A percentile compares a stretch with the other conserved stretches of the same genome.
phyloP scores from a whole-genome alignment of 2,113 vertebrate genomes.

The Drymodes brunneopygia region DNA sequence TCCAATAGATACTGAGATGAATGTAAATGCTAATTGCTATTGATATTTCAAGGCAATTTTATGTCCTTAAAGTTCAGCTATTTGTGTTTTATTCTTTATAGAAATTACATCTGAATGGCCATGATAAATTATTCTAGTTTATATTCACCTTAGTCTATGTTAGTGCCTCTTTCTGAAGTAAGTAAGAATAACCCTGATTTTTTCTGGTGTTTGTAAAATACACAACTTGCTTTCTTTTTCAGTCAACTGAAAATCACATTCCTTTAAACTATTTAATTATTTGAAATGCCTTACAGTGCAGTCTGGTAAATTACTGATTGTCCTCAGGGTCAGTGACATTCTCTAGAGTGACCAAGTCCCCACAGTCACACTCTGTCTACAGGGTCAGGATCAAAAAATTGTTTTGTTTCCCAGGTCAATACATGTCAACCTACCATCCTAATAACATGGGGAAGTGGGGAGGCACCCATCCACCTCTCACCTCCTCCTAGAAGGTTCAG shows the following conservation, averaged over 20 bases:
- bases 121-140: background rate
- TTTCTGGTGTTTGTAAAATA: constrained; percentile 23
- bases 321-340: background rate
- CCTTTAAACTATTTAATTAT: background rate
- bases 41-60: constrained; percentile 10
- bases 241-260: constrained; percentile 24
- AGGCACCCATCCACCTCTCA: background rate
- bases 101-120: constrained; percentile 4
- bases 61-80: background rate
- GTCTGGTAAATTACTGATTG: background rate
- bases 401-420: constrained; percentile 10
- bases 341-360: background rate
- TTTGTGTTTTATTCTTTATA: constrained; percentile 4
- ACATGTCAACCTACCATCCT: background rate
- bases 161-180: background rate
- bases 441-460: background rate
- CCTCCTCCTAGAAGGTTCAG: background rate
- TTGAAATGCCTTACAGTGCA: background rate
- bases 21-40: constrained; percentile 16
- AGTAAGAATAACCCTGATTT: background rate
- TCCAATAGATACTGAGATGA: background rate
- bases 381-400: background rate
- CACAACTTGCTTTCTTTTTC: constrained; percentile 23
- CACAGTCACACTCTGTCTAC: background rate
- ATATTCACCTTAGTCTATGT: background rate